Evolutionary conservation across 1,140 invertebrate genomes (phyloP).

Genomic region (Gonatopus flavifemur): DNA sequence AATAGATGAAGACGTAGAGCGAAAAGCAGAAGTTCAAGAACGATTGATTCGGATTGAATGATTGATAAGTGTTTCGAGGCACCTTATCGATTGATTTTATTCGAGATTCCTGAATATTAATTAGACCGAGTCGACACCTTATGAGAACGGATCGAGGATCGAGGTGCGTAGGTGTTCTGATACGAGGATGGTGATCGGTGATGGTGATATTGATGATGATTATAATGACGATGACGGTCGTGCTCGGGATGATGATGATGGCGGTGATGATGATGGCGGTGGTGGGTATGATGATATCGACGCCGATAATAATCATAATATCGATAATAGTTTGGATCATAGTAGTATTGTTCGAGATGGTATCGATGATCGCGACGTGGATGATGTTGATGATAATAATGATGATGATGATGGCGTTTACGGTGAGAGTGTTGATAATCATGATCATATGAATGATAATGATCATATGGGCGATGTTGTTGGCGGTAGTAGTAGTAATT

Average conservation of each 20-base stretch:
- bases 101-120: too few species aligned
- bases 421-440: constrained; percentile 38
- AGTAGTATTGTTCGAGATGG: not conserved
- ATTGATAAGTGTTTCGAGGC: too few species aligned
- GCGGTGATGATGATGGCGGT: constrained; percentile 37
- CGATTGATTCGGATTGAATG: too few species aligned
- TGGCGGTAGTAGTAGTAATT: constrained; percentile 39
- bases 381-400: constrained; percentile 30
- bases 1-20: too few species aligned
- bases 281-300: constrained; percentile 36
- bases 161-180: constrained; percentile 53
- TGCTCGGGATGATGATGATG: constrained; percentile 35
- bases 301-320: constrained; percentile 38
- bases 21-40: too few species aligned
- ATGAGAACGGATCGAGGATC: constrained; percentile 54
- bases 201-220: constrained; percentile 37
- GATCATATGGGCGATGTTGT: constrained; percentile 35
- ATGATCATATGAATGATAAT: constrained; percentile 38
- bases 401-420: constrained; percentile 32
- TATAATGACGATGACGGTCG: constrained; percentile 31
- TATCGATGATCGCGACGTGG: not conserved
- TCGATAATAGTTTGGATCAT: constrained; percentile 25
- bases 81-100: too few species aligned
- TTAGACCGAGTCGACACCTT: constrained; percentile 54
- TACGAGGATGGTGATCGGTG: constrained; percentile 50